phyloP scores from a whole-genome alignment of 2,797 vertebrate genomes.

The Salmo trutta region DNA sequence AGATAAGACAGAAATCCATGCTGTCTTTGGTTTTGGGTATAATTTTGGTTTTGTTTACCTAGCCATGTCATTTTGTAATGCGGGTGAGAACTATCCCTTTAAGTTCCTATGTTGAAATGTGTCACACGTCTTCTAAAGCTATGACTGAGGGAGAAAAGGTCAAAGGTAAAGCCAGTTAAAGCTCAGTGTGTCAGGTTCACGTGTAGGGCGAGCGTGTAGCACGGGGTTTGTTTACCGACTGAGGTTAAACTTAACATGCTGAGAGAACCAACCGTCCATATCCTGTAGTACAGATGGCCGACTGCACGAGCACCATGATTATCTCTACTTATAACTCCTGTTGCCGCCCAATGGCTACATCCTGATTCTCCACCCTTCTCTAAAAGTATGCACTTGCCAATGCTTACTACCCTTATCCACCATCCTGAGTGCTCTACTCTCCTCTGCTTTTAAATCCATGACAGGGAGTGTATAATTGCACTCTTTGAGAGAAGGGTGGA shows the following conservation, averaged over 20 bases:
- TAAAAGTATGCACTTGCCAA: not conserved
- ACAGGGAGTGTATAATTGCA: too few species aligned
- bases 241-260: constrained; percentile 44
- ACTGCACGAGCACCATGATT: constrained; percentile 46
- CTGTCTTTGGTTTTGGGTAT: too few species aligned
- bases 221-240: constrained; percentile 47
- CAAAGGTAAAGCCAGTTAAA: constrained; percentile 50
- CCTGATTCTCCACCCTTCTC: not conserved
- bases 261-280: constrained; percentile 18
- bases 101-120: constrained; percentile 16
- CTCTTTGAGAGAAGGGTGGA: too few species aligned
- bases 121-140: constrained; percentile 15
- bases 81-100: constrained; percentile 2
- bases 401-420: not conserved
- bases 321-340: constrained; percentile 63
- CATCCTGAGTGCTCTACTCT: not conserved
- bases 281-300: not conserved
- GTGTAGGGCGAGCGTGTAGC: constrained; percentile 18
- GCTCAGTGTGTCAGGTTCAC: constrained; percentile 25
- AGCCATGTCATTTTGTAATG: not conserved
- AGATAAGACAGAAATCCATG: not conserved
- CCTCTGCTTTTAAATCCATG: not conserved
- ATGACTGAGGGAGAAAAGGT: constrained; percentile 36
- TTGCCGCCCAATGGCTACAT: constrained; percentile 43
- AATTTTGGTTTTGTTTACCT: not conserved